phyloP scores from a whole-genome alignment of 35 echinoderm and acorn worm genomes.

The Eucidaris tribuloides region DNA sequence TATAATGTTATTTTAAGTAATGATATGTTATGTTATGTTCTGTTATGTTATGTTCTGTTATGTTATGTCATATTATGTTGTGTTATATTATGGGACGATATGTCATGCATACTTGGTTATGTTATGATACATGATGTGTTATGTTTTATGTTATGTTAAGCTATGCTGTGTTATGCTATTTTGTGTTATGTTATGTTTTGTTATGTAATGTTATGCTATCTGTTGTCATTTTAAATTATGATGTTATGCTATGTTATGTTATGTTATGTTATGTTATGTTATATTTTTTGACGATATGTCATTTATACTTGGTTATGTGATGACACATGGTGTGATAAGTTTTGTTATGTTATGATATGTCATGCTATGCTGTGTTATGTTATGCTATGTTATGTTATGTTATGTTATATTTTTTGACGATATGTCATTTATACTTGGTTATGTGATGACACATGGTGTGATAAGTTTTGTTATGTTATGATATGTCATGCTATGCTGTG shows the following conservation, averaged over 20 bases:
- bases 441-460: too few species aligned
- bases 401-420: not conserved
- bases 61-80: too few species aligned
- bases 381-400: conserved; percentile 4
- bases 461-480: not conserved
- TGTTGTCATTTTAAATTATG: not conserved
- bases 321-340: too few species aligned
- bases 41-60: too few species aligned
- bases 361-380: not conserved
- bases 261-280: not conserved
- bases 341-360: not conserved
- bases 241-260: not conserved
- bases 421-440: too few species aligned
- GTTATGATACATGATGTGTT: not conserved
- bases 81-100: too few species aligned
- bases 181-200: not conserved
- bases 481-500: not conserved
- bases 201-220: not conserved
- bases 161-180: not conserved
- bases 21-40: too few species aligned
- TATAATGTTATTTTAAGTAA: too few species aligned
- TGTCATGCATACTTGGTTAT: too few species aligned
- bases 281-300: not conserved
- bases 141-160: not conserved
- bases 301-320: too few species aligned